Conservation (phyloP, 2,113 vertebrate genomes). For the Sapajus apella region DNA sequence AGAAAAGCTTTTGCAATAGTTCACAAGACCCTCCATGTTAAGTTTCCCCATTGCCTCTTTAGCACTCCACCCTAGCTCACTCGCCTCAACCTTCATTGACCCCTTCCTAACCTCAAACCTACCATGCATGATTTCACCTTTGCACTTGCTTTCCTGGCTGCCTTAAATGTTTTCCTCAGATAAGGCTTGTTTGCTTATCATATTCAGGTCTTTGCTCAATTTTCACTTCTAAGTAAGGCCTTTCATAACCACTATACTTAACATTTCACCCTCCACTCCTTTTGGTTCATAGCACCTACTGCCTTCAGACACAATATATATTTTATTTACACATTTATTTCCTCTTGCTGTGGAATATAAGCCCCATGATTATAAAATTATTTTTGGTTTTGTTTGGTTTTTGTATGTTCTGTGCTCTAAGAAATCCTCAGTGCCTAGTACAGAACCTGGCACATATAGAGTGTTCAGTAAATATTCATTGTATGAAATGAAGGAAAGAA, state of each 20-base stretch:
- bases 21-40: neutral
- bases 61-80: neutral
- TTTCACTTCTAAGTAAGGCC: conserved; percentile 11
- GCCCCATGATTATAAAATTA: neutral
- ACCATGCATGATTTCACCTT: neutral
- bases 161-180: neutral
- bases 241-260: conserved; percentile 3
- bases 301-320: neutral
- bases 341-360: neutral
- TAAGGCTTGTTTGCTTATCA: neutral
- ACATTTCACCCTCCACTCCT: neutral
- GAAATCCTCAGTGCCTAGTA: neutral
- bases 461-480: conserved; percentile 46
- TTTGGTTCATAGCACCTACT: neutral
- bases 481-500: conserved; percentile 46
- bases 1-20: neutral
- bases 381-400: neutral
- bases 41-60: neutral
- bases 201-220: neutral
- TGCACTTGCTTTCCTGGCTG: neutral
- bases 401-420: neutral
- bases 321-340: conserved; percentile 37
- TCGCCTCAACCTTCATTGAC: neutral
- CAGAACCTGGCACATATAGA: neutral
- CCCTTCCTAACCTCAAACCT: neutral